A percentile compares a stretch with the other conserved stretches of the same genome.
phyloP scores from a whole-genome alignment of 2,797 vertebrate species.

The Argentina silus region DNA sequence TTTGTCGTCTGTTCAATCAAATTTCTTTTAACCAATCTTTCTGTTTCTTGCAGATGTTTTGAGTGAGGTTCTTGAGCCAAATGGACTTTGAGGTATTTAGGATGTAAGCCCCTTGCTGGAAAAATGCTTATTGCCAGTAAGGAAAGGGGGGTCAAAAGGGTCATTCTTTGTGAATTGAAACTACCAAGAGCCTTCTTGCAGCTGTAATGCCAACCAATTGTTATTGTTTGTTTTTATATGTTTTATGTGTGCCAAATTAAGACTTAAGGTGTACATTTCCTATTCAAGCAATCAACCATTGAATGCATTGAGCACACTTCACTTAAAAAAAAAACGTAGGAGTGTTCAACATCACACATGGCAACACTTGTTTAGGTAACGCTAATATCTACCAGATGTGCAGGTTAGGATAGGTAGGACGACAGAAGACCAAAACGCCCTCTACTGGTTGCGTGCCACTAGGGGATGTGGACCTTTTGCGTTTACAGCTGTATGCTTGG shows the following conservation, averaged over 20 bases:
- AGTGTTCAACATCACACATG: slow-evolving; percentile 72
- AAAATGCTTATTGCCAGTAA: slow-evolving; percentile 62
- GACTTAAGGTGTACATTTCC: slow-evolving; percentile 58
- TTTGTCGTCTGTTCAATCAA: neutral
- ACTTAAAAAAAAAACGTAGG: slow-evolving; percentile 31
- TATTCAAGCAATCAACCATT: slow-evolving; percentile 61
- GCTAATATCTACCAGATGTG: slow-evolving; percentile 80
- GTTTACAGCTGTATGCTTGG: slow-evolving; percentile 56
- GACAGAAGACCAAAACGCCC: slow-evolving; percentile 60
- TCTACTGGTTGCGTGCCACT: slow-evolving; percentile 57
- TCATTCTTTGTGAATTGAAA: slow-evolving; percentile 53
- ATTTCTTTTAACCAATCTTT: neutral
- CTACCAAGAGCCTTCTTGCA: slow-evolving; percentile 17
- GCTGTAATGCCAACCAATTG: slow-evolving; percentile 23
- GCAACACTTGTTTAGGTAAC: slow-evolving; percentile 63
- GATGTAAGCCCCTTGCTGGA: slow-evolving; percentile 55
- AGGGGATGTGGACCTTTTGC: slow-evolving; percentile 58
- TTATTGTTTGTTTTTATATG: slow-evolving; percentile 60
- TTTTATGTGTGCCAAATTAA: slow-evolving; percentile 58
- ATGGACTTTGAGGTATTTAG: slow-evolving; percentile 54
- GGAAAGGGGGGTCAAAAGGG: slow-evolving; percentile 58
- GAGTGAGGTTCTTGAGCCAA: slow-evolving; percentile 47
- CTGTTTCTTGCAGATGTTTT: slow-evolving; percentile 57
- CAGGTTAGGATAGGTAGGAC: slow-evolving; percentile 53
- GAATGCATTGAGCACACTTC: slow-evolving; percentile 21